Conservation (phyloP, 2,113 vertebrate species). For the Dendrocopos noguchii region DNA sequence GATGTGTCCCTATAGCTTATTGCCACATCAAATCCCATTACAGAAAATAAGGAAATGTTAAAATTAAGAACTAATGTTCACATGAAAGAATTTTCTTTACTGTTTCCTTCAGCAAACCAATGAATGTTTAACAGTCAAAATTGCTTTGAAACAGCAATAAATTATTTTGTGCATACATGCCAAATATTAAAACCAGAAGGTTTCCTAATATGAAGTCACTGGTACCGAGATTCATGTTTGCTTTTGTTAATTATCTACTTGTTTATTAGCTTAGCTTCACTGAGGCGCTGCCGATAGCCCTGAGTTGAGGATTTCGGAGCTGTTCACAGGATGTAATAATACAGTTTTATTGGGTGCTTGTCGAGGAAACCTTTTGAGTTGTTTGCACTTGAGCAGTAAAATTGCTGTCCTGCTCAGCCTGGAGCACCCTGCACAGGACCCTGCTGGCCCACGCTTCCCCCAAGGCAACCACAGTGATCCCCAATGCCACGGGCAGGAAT, state of each 20-base stretch:
- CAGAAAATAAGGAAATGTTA: constrained; percentile 77
- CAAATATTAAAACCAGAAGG: constrained; percentile 77
- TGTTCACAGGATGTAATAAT: constrained; percentile 66
- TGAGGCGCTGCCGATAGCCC: constrained; percentile 58
- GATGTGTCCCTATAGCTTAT: constrained; percentile 61
- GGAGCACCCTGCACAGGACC: background rate
- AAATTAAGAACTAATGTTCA: constrained; percentile 78
- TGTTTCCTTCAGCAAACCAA: constrained; percentile 73
- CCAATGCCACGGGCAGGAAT: accelerated
- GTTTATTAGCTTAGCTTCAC: constrained; percentile 71
- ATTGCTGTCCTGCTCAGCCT: background rate
- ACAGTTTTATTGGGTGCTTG: constrained; percentile 52
- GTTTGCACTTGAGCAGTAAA: constrained; percentile 48
- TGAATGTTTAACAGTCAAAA: constrained; percentile 73
- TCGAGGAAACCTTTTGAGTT: constrained; percentile 19
- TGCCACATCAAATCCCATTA: constrained; percentile 71
- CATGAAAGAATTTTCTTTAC: constrained; percentile 71
- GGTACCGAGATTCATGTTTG: constrained; percentile 61
- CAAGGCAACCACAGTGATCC: accelerated
- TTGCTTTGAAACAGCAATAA: constrained; percentile 75
- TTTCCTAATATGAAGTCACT: constrained; percentile 67
- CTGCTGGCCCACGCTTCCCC: background rate
- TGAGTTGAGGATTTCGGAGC: constrained; percentile 38
- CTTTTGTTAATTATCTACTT: constrained; percentile 75
- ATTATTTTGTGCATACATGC: constrained; percentile 74